Evolutionary conservation across 2,113 vertebrate species (phyloP).

Genomic region (Alosa alosa): DNA sequence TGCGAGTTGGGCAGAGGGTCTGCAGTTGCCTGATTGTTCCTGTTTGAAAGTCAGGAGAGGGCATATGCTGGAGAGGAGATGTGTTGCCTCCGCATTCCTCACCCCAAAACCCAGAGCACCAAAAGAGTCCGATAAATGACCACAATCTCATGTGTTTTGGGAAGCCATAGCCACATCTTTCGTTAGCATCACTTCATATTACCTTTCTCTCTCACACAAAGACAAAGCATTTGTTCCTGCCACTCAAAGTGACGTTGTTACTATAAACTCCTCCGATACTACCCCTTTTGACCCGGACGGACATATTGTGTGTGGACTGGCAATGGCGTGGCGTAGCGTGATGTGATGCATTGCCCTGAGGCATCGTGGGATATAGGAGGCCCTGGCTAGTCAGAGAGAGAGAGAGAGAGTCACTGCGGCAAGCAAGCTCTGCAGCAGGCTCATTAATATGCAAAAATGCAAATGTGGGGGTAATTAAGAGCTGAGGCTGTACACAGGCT

Average conservation of each 20-base stretch:
- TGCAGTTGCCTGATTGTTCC: too few relatives aligned
- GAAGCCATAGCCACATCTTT: too few relatives aligned
- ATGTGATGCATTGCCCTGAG: conserved; percentile 44
- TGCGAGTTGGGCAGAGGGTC: too few relatives aligned
- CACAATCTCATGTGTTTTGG: too few relatives aligned
- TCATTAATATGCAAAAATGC: conserved; percentile 84
- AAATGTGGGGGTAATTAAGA: conserved; percentile 81
- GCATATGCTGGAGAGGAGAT: too few relatives aligned
- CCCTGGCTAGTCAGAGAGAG: conserved; percentile 34
- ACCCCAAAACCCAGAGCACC: too few relatives aligned
- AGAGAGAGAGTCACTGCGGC: conserved; percentile 61
- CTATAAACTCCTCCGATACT: conserved; percentile 10
- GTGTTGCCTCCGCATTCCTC: too few relatives aligned
- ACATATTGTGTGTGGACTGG: conserved; percentile 29
- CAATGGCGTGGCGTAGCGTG: conserved; percentile 43
- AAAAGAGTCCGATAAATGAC: too few relatives aligned
- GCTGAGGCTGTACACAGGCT: conserved; percentile 76
- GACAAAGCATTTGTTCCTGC: too few relatives aligned
- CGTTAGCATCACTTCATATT: too few relatives aligned
- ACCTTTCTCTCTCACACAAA: too few relatives aligned
- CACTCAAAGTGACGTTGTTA: neutral
- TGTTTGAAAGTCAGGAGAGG: too few relatives aligned
- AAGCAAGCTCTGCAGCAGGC: conserved; percentile 70
- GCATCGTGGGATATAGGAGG: conserved; percentile 33
- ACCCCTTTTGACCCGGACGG: neutral